A percentile compares a stretch with the other conserved stretches of the same genome.
Evolutionary conservation across 2,113 vertebrate genomes (phyloP).

Genomic region (Girardinichthys multiradiatus): DNA sequence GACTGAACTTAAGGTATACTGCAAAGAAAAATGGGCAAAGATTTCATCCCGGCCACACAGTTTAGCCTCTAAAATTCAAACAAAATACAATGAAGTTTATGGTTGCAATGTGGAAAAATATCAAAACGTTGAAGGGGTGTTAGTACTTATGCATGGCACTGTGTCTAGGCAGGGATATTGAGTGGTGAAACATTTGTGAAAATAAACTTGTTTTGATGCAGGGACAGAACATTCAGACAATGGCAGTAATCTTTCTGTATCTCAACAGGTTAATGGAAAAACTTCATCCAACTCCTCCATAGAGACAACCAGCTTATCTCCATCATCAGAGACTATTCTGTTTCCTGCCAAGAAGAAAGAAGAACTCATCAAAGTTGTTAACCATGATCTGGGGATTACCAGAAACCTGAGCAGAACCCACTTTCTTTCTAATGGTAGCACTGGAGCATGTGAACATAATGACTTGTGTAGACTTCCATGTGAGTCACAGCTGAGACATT

Average conservation of each 20-base stretch:
- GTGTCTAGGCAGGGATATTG: not conserved
- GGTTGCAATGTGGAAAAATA: not conserved
- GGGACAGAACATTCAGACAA: not conserved
- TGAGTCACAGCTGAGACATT: slow-evolving; percentile 21
- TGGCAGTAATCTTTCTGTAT: slow-evolving; percentile 13
- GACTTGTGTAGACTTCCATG: slow-evolving; percentile 1
- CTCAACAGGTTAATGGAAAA: slow-evolving; percentile 57
- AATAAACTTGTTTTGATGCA: not conserved
- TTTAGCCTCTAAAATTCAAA: not conserved
- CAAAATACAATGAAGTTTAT: not conserved
- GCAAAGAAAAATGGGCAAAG: no score
- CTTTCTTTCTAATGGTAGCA: slow-evolving; percentile 21
- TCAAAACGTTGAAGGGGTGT: not conserved
- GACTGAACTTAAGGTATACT: no score
- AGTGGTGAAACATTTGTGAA: not conserved
- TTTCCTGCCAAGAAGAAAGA: slow-evolving; percentile 28
- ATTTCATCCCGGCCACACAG: not conserved
- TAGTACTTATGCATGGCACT: not conserved
- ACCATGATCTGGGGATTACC: slow-evolving; percentile 20
- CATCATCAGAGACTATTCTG: slow-evolving; percentile 15
- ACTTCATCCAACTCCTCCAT: slow-evolving; percentile 3
- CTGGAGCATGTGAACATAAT: slow-evolving; percentile 13
- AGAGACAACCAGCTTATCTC: slow-evolving; percentile 3
- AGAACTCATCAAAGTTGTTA: not conserved
- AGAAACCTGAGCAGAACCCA: slow-evolving; percentile 9